Conservation (phyloP, 2,888 invertebrate genomes). For the Alloscopus bannaensis region DNA sequence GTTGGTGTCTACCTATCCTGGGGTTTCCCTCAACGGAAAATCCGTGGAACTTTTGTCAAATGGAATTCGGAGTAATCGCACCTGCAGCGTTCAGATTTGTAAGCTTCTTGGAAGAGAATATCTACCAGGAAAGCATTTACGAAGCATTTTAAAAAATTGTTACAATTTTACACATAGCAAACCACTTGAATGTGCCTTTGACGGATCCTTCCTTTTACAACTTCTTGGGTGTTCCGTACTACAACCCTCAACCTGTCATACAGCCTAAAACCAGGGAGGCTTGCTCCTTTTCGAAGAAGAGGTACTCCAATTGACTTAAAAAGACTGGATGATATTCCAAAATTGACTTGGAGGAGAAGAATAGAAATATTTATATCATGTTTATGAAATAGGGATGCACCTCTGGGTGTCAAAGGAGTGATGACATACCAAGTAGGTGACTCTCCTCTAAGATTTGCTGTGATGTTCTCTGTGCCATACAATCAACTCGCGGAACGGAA, state of each 20-base stretch:
- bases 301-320: too few species aligned
- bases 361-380: too few species aligned
- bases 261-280: constrained; percentile 64
- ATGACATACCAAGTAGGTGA: constrained; percentile 65
- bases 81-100: constrained; percentile 68
- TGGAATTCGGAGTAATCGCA: constrained; percentile 66
- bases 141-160: too few species aligned
- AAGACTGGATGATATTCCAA: constrained; percentile 10
- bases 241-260: constrained; percentile 58
- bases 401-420: constrained; percentile 66
- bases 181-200: constrained; percentile 60
- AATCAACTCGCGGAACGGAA: constrained; percentile 64
- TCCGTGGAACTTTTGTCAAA: constrained; percentile 66
- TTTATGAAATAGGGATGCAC: constrained; percentile 63
- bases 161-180: constrained; percentile 47
- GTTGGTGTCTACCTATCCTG: constrained; percentile 58
- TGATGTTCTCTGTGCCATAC: constrained; percentile 69
- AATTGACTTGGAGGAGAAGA: too few species aligned
- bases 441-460: constrained; percentile 55
- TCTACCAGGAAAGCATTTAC: too few species aligned
- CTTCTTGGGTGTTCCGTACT: constrained; percentile 63
- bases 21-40: constrained; percentile 57
- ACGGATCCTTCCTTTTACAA: constrained; percentile 62
- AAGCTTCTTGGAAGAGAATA: constrained; percentile 37
- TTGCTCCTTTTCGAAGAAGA: constrained; percentile 62